Base-by-base conservation (phyloP, 23 tunicate species). In the Halocynthia roretzi region DNA sequence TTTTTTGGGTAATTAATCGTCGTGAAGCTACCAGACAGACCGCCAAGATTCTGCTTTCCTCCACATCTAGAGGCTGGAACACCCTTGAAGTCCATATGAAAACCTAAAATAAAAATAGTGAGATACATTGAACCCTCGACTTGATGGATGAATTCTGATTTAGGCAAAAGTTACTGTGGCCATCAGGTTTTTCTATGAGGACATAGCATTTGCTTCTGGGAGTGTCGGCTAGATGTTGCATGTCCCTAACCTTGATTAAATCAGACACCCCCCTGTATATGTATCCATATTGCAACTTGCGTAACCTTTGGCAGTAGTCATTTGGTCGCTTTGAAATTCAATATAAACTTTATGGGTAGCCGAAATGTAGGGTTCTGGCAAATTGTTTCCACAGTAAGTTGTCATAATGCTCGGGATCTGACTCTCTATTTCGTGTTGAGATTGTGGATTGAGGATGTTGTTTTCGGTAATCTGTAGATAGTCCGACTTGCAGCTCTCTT, bases 11-110 rank as follows among this genome's bases (percentile, higher is more conserved):
- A 82, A 44, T 82, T 86, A 17, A 60, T 64, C 6, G 94, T n/a
- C 19, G 52, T 7, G 9, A 87, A 77, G 7, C 65, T 62, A n/a
- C 94, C 94, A 2, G 65, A 54, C 44, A 63, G 60, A 18, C 23
- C 81, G 7, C 18, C 71, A 14, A 77, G 71, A 6, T 82, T 87
- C 53, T 80, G 61, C 65, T 62, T 72, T 6, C 80, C 77, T 9
- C 87, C 87, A 71, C 94, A 87, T 2, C 86, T 80, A 5, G 94
- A 87, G 5, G 83, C 76, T 20, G 51, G 49, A 11, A 87, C 76
- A 6, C 77, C 21, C 72, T 70, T 61, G 50, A 82, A 87, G 19
- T 54, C 75, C 20, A 87, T 87, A 14, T 54, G 51, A 55, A 87
- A 87, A n/a, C 94, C 94, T 87, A 50, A 51, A 57, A 53, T 12